Percentiles rank a stretch among this genome's conserved stretches.
Conservation (phyloP, 2,113 vertebrate genomes). For the Maccullochella peelii region DNA sequence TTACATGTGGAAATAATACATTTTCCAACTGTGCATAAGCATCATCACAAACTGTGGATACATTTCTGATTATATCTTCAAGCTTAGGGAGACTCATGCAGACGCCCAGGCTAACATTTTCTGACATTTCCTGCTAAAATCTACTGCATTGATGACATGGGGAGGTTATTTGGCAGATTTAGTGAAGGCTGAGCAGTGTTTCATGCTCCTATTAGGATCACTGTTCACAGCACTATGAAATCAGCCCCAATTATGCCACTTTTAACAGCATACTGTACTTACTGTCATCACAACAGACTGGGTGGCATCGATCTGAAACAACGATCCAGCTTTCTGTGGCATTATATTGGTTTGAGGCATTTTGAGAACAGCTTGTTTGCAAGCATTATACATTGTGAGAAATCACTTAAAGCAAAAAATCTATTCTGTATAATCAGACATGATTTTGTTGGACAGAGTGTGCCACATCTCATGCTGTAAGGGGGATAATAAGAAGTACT, state of each 20-base stretch:
- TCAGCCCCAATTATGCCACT: background rate
- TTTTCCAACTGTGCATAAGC: slow-evolving; percentile 8
- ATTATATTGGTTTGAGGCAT: background rate
- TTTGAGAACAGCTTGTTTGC: background rate
- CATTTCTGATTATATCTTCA: slow-evolving; percentile 15
- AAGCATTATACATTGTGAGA: background rate
- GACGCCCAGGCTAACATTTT: slow-evolving; percentile 19
- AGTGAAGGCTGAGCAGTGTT: background rate
- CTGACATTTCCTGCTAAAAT: slow-evolving; percentile 31
- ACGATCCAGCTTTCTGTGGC: background rate
- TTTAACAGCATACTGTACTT: background rate
- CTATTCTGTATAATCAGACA: background rate
- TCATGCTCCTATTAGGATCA: background rate
- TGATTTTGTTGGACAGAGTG: background rate
- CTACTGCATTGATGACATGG: background rate
- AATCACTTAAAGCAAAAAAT: background rate
- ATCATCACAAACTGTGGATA: background rate
- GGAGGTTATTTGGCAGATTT: background rate
- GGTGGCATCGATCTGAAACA: background rate
- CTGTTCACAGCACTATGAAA: background rate
- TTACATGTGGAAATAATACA: background rate
- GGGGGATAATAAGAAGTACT: no score
- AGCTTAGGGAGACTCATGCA: background rate
- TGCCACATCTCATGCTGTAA: background rate
- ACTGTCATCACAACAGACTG: background rate